Evolutionary conservation across 2,113 vertebrate genomes (phyloP).

Genomic region (Dinomys branickii): DNA sequence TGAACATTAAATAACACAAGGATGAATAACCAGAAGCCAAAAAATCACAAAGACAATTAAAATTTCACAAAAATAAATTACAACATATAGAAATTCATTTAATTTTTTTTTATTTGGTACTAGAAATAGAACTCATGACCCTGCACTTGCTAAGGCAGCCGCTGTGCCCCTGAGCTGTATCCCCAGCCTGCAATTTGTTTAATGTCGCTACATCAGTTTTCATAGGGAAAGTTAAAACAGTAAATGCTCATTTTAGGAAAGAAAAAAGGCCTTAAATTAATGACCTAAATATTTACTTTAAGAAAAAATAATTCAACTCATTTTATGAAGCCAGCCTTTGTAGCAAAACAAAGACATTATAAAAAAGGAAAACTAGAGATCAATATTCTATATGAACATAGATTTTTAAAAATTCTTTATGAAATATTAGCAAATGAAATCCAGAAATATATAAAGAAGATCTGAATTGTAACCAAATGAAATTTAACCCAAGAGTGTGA

Average conservation of each 20-base stretch:
- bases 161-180: too few relatives aligned
- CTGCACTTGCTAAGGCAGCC: too few relatives aligned
- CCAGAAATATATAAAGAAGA: neutral
- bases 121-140: too few relatives aligned
- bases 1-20: neutral
- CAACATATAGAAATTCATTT: neutral
- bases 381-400: neutral
- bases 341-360: neutral
- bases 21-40: neutral
- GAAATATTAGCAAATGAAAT: constrained; percentile 23
- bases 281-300: neutral
- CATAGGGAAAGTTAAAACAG: neutral
- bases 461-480: neutral
- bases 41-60: neutral
- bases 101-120: neutral
- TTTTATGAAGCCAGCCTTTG: neutral
- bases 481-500: neutral
- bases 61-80: constrained; percentile 40
- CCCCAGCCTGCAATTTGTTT: neutral
- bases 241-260: constrained; percentile 5
- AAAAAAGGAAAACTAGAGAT: neutral
- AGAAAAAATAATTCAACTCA: neutral
- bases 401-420: neutral
- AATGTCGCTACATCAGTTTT: neutral
- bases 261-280: neutral